Base-by-base conservation (phyloP, 2,888 invertebrate species). In the Yponomeuta evonymella region DNA sequence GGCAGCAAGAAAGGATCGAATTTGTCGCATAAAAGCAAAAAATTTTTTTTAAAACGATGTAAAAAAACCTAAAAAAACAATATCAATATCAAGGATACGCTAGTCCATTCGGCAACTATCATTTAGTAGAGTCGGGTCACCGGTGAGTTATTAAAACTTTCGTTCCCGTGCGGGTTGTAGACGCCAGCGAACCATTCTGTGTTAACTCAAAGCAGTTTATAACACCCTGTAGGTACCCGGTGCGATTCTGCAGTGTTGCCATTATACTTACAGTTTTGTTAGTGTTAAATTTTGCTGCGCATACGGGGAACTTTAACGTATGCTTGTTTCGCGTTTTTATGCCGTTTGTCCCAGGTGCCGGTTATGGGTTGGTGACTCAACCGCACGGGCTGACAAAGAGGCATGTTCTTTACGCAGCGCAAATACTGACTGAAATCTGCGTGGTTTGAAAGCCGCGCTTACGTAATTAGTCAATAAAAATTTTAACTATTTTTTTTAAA, bases 161-260 rank as follows among this genome's bases (percentile, higher is more conserved):
- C 64, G 29, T 29, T 64, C 64, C 29, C 64, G 29, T 3, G 10
- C 11, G 29, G 29, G 23, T 10, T 30, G 64, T 36, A 30, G 70
- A 62, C 62, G n/a, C 29, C 23, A 64, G n/a, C 64, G 64, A 64
- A 30, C 64, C 29, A 11, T 30, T 29, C 29, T 11, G 64, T 64
- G 64, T 8, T 64, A 58, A 30, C 64, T 64, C 64, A 23, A 23
- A 64, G 64, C 64, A 29, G 64, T 64, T 64, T 64, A 64, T 64
- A 64, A 64, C 64, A 64, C 64, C 64, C 29, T 29, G 64, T 64
- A 64, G 12, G 29, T 11, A 23, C 10, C n/a, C 64, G 23, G 64
- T 64, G n/a, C 29, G 1, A 23, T 23, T 63, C 64, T 2, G 29
- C 64, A 23, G 30, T 64, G 30, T 23, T 29, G 23, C 64, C 30